phyloP scores from a whole-genome alignment of 2,888 invertebrate species.

The Ectropis crepuscularia region DNA sequence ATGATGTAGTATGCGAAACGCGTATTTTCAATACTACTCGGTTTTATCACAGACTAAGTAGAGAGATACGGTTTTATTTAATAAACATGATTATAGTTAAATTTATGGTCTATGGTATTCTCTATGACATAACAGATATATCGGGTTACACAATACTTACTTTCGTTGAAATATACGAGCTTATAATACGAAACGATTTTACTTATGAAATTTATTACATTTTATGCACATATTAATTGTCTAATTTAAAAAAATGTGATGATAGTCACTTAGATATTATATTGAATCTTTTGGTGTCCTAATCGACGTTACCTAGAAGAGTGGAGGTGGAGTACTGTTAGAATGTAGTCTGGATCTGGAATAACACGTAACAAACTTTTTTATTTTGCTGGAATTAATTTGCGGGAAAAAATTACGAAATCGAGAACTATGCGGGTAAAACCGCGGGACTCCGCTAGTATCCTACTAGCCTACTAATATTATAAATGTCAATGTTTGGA shows the following conservation, averaged over 20 bases:
- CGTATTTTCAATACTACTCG: not conserved
- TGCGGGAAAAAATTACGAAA: no score
- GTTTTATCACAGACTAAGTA: no score
- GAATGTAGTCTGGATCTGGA: constrained; percentile 28
- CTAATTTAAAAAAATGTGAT: not conserved
- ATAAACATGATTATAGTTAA: constrained; percentile 1
- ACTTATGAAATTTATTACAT: not conserved
- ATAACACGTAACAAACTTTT: not conserved
- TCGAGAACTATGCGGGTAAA: no score
- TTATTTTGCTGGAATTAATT: no score
- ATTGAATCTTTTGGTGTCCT: not conserved
- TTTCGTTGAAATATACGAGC: not conserved
- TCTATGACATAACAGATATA: constrained; percentile 7
- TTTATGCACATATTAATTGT: constrained; percentile 2
- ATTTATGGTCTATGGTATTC: not conserved
- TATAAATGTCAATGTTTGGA: no score
- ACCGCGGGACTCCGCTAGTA: no score
- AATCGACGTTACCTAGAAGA: constrained; percentile 19
- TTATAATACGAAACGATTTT: not conserved
- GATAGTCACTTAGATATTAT: not conserved
- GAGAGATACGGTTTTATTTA: not conserved
- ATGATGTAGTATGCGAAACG: not conserved
- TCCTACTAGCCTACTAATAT: no score
- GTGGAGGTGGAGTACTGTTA: not conserved
- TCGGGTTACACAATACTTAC: not conserved